Evolutionary conservation across 2,113 vertebrate genomes (phyloP), one percentile per base, ranked within the genome.

Genomic region (Onychostoma macrolepis): DNA sequence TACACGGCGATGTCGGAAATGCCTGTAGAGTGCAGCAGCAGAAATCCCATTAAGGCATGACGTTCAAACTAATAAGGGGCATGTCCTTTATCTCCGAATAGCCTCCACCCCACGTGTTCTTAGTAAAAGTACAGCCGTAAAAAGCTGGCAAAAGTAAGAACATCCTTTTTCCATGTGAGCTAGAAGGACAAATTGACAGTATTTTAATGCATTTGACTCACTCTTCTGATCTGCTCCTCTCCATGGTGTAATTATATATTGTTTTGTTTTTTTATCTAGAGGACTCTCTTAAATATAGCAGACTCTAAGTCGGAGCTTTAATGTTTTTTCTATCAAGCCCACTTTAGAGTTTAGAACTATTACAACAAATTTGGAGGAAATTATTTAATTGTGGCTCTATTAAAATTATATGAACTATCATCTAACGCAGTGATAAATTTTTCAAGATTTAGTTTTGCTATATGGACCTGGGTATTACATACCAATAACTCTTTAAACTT

Each of bases 101-200:
- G 86, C 80, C 53, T 41, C 33, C 74, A 77, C 38, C 48, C 43
- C 26, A 53, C 77, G 48, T 67, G 48, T 48, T 76, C 80, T 75
- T 7, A 19, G 79, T 75, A 84, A 84, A 83, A 79, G 58, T 58
- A 75, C 24, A 78, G 78, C 17, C 71, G 48, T 69, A 26, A 67
- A 79, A 63, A 45, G 61, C 80, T 48, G 53, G 56, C 7, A 80
- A 83, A 45, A 12, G 33, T 45, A 36, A 63, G 76, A 71, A 0
- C 24, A 58, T 72, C 61, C 88, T 90, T 90, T 43, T 77, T 91
- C 88, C 93, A 91, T 92, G 91, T 86, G 85, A 72, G 33, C 38
- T 11, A 84, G 17, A 13, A 81, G 15, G 12, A 65, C n/a, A 43
- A 65, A 8, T 45, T 63, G n/a, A 65, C 63, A 21, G 15, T 36